A percentile compares a stretch with the other conserved stretches of the same genome.
These are phyloP conservation scores for Lycocorax pyrrhopterus DNA, from an alignment of 2,113 vertebrate species.

Conservation along the genomic window DNA sequence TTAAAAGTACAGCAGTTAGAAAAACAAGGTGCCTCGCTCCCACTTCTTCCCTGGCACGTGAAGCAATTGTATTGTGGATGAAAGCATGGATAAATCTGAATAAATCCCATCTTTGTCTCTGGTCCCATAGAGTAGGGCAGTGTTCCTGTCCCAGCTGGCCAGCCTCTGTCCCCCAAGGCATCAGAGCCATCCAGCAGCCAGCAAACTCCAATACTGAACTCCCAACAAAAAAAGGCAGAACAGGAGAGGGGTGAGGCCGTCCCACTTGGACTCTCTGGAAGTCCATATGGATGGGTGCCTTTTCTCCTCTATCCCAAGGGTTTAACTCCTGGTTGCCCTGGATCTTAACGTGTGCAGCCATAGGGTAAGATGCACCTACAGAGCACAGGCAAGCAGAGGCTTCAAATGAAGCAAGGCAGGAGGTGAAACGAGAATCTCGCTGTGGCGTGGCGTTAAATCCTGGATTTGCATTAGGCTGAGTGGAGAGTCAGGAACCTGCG, in stretches of 20 bases:
- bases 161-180: background rate
- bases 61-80: background rate
- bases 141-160: background rate
- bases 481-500: background rate
- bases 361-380: background rate
- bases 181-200: background rate
- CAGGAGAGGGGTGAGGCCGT: background rate
- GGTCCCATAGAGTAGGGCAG: rapidly evolving
- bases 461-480: background rate
- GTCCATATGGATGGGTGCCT: background rate
- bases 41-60: background rate
- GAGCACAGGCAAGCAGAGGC: background rate
- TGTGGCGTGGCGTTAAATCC: background rate
- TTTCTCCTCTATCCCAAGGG: background rate
- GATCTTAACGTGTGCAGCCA: rapidly evolving
- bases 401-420: background rate
- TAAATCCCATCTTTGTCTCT: background rate
- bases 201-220: background rate
- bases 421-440: background rate
- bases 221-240: background rate
- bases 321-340: background rate
- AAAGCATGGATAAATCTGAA: background rate
- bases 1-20: background rate
- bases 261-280: background rate
- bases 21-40: background rate